Percentiles rank a stretch among this genome's conserved stretches.
Conservation (phyloP, 2,888 invertebrate genomes). For the Rugalucina vietnamica region DNA sequence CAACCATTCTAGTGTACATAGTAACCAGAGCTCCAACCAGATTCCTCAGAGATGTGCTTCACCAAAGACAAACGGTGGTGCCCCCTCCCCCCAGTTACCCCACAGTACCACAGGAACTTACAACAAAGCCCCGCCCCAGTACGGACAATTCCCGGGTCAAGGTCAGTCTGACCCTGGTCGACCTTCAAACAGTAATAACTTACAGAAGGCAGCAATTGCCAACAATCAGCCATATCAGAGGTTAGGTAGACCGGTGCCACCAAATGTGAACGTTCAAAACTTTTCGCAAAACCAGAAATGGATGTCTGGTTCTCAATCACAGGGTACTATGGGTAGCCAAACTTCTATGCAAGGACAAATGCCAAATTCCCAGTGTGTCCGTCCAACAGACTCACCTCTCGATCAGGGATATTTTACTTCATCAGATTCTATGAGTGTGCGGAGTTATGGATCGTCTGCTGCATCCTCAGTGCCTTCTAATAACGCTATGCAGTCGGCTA, state of each 20-base stretch:
- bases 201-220: constrained; percentile 35
- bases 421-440: constrained; percentile 75
- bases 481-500: constrained; percentile 49
- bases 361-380: constrained; percentile 63
- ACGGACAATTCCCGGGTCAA: constrained; percentile 61
- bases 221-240: constrained; percentile 61
- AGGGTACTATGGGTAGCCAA: constrained; percentile 64
- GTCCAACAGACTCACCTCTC: constrained; percentile 76
- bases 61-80: constrained; percentile 49
- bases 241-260: constrained; percentile 74
- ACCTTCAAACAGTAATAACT: constrained; percentile 8
- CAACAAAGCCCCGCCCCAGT: constrained; percentile 62
- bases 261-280: constrained; percentile 79
- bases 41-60: constrained; percentile 57
- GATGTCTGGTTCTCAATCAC: constrained; percentile 48
- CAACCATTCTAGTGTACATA: constrained; percentile 65
- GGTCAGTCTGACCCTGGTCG: constrained; percentile 33
- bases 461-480: constrained; percentile 61
- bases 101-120: constrained; percentile 64
- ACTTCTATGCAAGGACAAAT: constrained; percentile 58
- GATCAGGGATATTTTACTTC: constrained; percentile 80
- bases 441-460: constrained; percentile 72
- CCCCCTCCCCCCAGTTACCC: constrained; percentile 57
- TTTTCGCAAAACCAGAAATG: constrained; percentile 69
- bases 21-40: constrained; percentile 45